Evolutionary conservation across 2,113 vertebrate genomes (phyloP).

Genomic region (Elachura formosa): DNA sequence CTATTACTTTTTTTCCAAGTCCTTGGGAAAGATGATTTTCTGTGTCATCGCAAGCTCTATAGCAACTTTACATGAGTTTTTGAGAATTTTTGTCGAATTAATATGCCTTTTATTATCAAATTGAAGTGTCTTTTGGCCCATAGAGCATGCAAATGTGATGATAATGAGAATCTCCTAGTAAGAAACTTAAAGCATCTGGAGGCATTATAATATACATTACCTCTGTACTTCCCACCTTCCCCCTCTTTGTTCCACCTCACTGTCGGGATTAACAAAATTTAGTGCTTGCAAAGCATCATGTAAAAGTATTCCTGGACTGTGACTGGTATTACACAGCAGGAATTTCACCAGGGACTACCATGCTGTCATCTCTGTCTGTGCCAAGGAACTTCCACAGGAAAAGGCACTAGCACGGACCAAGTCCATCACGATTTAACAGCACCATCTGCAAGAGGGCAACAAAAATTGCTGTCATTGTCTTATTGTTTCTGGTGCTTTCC

Average conservation of each 20-base stretch:
- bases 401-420: not conserved
- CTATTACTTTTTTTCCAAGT: not conserved
- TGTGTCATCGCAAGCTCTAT: not conserved
- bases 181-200: conserved; percentile 31
- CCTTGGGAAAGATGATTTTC: not conserved
- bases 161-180: conserved; percentile 34
- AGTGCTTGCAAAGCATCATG: not conserved
- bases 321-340: not conserved
- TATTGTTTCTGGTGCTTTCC: not conserved
- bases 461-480: not conserved
- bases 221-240: not conserved
- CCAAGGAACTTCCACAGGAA: not conserved
- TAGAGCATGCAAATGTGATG: conserved; percentile 46
- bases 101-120: conserved; percentile 26
- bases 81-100: conserved; percentile 15
- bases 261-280: not conserved
- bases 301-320: not conserved
- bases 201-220: not conserved
- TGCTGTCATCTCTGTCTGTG: not conserved
- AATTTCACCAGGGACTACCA: not conserved
- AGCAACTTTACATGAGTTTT: not conserved
- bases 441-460: not conserved
- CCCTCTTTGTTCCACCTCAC: not conserved
- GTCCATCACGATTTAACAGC: not conserved
- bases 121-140: conserved; percentile 18